phyloP scores from a whole-genome alignment of 2,113 vertebrate genomes.

The Urocitellus parryii region DNA sequence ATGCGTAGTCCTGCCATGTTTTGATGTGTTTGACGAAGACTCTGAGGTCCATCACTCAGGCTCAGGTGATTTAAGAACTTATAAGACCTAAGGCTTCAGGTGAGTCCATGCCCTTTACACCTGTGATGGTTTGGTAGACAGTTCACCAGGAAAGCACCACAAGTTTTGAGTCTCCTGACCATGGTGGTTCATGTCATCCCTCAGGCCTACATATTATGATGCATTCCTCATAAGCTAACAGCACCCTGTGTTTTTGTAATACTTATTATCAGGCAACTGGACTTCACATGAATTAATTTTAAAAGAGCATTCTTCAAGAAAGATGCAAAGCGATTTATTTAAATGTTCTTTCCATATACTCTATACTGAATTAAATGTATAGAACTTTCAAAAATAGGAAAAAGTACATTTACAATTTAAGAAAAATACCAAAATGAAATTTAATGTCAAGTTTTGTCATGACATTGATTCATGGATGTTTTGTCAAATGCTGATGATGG shows the following conservation, averaged over 20 bases:
- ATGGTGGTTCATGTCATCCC: background rate
- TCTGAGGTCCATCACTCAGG: background rate
- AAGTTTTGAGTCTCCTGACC: background rate
- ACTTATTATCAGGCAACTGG: background rate
- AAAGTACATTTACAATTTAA: conserved; percentile 5
- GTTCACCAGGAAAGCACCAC: background rate
- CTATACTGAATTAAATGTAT: background rate
- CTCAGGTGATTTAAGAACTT: background rate
- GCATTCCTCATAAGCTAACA: background rate
- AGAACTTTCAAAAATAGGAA: background rate
- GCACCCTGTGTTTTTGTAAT: background rate
- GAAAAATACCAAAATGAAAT: background rate
- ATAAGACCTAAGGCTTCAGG: background rate
- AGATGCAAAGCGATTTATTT: conserved; percentile 2
- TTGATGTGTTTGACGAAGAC: background rate
- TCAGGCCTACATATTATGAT: background rate
- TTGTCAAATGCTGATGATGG: background rate
- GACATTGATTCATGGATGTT: background rate
- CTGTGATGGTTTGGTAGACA: background rate
- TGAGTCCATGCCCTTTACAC: background rate
- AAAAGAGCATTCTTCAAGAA: conserved; percentile 41
- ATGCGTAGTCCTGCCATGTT: background rate
- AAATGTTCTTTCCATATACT: background rate
- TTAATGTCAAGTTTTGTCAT: background rate
- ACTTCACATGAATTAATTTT: conserved; percentile 20